A percentile compares a stretch with the other conserved stretches of the same genome.
Conservation (phyloP, 2,888 invertebrate species). For the Pristionchus entomophagus region DNA sequence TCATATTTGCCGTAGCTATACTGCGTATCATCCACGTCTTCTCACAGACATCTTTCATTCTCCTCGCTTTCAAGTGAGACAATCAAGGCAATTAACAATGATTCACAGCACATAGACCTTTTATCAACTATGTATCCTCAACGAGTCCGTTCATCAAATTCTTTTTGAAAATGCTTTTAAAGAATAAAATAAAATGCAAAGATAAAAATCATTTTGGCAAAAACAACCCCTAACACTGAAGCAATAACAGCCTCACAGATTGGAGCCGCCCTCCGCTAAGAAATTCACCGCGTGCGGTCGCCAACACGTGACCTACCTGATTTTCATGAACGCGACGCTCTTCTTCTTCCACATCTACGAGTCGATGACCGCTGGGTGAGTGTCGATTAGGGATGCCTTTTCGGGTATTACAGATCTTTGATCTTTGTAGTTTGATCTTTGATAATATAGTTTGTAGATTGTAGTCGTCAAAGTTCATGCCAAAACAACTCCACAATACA, state of each 20-base stretch:
- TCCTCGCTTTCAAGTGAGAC: slow-evolving; percentile 11
- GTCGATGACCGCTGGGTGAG: slow-evolving; percentile 39
- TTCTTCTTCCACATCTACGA: slow-evolving; percentile 43
- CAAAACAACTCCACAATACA: too few relatives aligned
- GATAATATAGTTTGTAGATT: too few relatives aligned
- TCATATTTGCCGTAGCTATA: background rate
- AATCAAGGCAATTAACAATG: too few relatives aligned
- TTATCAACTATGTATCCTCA: too few relatives aligned
- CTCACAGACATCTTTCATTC: slow-evolving; percentile 33
- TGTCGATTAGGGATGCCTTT: too few relatives aligned
- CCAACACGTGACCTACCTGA: slow-evolving; percentile 18
- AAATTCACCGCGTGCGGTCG: background rate
- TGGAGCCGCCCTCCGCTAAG: background rate
- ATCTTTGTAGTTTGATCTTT: too few relatives aligned
- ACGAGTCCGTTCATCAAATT: too few relatives aligned
- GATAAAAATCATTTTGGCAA: too few relatives aligned
- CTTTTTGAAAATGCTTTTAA: background rate
- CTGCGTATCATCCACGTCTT: background rate
- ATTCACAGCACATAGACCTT: too few relatives aligned
- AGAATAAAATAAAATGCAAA: too few relatives aligned
- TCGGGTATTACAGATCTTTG: too few relatives aligned
- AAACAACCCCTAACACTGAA: background rate
- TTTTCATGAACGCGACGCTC: background rate
- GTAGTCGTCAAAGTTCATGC: too few relatives aligned
- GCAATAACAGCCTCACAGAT: background rate